Percentiles rank a stretch among this genome's conserved stretches.
phyloP scores from a whole-genome alignment of 2,113 vertebrate species.

The Trogon surrucura region DNA sequence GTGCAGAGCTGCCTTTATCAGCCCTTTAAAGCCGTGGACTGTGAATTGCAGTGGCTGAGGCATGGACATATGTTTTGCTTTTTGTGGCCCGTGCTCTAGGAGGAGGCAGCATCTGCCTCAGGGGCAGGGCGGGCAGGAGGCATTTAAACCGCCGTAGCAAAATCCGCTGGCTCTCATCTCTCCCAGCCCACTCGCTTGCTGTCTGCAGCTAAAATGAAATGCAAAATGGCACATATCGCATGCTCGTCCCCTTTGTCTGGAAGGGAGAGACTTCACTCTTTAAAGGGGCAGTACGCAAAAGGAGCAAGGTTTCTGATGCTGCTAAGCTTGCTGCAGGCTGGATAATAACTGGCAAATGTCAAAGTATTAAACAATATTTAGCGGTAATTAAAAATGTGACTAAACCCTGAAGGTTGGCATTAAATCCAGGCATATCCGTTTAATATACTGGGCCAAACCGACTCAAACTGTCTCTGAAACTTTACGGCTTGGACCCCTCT shows the following conservation, averaged over 20 bases:
- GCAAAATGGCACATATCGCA: constrained; percentile 2
- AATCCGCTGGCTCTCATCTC: neutral
- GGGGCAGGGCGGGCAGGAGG: neutral
- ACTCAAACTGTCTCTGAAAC: neutral
- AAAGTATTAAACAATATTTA: constrained; percentile 7
- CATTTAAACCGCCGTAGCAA: neutral
- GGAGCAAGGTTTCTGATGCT: neutral
- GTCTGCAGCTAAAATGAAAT: neutral
- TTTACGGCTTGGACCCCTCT: neutral
- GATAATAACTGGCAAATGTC: neutral
- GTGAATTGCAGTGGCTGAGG: neutral
- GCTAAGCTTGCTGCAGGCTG: neutral
- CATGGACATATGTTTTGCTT: fast-evolving
- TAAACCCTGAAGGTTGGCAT: neutral
- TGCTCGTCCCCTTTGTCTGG: constrained; percentile 18
- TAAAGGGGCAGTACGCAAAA: constrained; percentile 28
- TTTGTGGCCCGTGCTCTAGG: neutral
- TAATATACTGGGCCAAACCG: neutral
- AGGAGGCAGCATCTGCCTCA: neutral
- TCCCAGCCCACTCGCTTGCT: fast-evolving
- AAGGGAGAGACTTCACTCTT: constrained; percentile 6
- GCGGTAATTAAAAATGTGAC: neutral
- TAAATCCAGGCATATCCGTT: constrained; percentile 4
- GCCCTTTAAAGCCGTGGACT: neutral
- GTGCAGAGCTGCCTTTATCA: neutral